Percentiles rank a stretch among this genome's conserved stretches.
Conservation (phyloP, 2,797 vertebrate species). For the Discoglossus pictus region DNA sequence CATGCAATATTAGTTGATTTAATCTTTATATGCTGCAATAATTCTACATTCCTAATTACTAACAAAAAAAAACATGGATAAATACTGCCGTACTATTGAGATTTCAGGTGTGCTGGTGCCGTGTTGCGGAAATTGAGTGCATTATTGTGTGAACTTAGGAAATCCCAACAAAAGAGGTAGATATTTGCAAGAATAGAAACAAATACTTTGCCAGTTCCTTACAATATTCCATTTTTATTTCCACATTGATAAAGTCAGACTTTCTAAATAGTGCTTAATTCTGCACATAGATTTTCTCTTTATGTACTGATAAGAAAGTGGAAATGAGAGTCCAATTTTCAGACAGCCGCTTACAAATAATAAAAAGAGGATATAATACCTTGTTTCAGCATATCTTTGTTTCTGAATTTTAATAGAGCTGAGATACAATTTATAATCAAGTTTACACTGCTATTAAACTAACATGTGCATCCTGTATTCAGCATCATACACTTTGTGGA, state of each 20-base stretch:
- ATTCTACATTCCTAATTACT: background rate
- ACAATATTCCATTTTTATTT: background rate
- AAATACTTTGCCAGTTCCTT: too few relatives aligned
- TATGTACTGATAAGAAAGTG: background rate
- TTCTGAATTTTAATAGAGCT: slow-evolving; percentile 6
- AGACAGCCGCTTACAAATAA: background rate
- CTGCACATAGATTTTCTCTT: background rate
- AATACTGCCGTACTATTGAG: too few relatives aligned
- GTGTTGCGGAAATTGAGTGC: background rate
- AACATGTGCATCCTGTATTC: too few relatives aligned
- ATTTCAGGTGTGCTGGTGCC: too few relatives aligned
- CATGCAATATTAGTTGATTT: too few relatives aligned
- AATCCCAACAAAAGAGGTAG: background rate
- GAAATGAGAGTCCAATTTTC: slow-evolving; percentile 1
- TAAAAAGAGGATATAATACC: background rate
- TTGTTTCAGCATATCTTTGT: background rate
- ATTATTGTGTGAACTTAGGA: background rate
- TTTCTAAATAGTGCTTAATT: slow-evolving; percentile 1
- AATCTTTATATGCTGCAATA: background rate
- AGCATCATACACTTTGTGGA: too few relatives aligned
- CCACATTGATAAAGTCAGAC: background rate
- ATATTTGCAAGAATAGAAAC: background rate
- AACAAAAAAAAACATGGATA: background rate
- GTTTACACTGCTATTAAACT: background rate
- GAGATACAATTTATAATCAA: background rate